Evolutionary conservation across 2,888 invertebrate species (phyloP).

Genomic region (Clostera curtula): DNA sequence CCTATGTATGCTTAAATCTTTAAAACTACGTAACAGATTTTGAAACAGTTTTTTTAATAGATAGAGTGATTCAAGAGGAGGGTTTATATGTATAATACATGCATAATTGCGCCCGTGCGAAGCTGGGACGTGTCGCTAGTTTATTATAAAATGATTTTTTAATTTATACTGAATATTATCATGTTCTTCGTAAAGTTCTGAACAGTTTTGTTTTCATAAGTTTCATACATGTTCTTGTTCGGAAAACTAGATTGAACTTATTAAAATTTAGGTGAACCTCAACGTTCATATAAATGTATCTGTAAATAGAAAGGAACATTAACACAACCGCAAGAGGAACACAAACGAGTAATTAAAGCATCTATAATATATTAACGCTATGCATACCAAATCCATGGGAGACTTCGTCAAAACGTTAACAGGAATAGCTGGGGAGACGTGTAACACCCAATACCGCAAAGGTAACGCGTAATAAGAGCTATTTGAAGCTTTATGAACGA

Average conservation of each 20-base stretch:
- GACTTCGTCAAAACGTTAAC: slow-evolving; percentile 56
- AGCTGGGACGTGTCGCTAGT: too few species aligned
- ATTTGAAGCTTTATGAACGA: slow-evolving; percentile 71
- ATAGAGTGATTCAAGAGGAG: too few species aligned
- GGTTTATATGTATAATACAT: too few species aligned
- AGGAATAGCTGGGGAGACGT: slow-evolving; percentile 51
- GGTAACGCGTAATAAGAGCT: slow-evolving; percentile 66
- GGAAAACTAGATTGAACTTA: slow-evolving; percentile 1
- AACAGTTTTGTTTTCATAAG: too few species aligned
- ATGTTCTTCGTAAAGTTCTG: too few species aligned
- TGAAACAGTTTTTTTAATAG: too few species aligned
- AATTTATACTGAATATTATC: too few species aligned
- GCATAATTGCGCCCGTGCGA: too few species aligned
- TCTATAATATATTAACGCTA: slow-evolving; percentile 68
- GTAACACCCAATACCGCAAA: slow-evolving; percentile 69
- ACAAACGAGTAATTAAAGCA: slow-evolving; percentile 68
- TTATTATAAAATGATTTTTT: too few species aligned
- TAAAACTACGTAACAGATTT: too few species aligned
- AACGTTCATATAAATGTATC: slow-evolving; percentile 13
- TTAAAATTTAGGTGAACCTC: neutral
- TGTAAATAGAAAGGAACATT: slow-evolving; percentile 38
- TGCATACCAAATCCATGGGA: slow-evolving; percentile 63
- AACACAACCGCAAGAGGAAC: slow-evolving; percentile 52
- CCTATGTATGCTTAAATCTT: too few species aligned
- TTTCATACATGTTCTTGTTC: too few species aligned